Evolutionary conservation across 2,888 invertebrate species (phyloP).

Genomic region (Pandemis cinnamomeana): DNA sequence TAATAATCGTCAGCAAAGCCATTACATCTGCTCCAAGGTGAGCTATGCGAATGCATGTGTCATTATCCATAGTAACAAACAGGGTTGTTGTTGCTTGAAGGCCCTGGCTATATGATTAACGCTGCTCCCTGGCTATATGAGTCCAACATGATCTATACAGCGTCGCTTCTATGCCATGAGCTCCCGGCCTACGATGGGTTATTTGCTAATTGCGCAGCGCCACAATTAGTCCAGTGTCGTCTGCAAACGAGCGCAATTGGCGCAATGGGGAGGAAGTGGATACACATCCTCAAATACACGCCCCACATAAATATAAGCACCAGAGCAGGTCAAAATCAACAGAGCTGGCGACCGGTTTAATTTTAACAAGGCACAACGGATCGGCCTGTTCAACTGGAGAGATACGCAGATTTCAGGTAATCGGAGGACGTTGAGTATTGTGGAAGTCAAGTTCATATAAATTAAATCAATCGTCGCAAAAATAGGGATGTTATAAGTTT

Average conservation of each 20-base stretch:
- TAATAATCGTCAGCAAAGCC: background rate
- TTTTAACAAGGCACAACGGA: too few relatives aligned
- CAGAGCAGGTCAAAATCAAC: constrained; percentile 3
- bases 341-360: background rate
- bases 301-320: constrained; percentile 5
- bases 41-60: background rate
- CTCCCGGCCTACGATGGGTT: constrained; percentile 54
- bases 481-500: too few relatives aligned
- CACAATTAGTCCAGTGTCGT: constrained; percentile 76
- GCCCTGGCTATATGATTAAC: background rate
- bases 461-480: too few relatives aligned
- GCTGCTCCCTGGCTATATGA: background rate
- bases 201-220: constrained; percentile 71
- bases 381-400: too few relatives aligned
- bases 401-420: too few relatives aligned
- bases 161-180: background rate
- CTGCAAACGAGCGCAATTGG: constrained; percentile 80
- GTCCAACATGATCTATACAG: background rate
- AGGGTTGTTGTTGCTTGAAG: background rate
- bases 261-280: constrained; percentile 79
- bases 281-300: constrained; percentile 68
- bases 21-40: background rate
- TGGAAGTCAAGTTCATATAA: too few relatives aligned
- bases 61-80: background rate
- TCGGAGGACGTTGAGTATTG: too few relatives aligned